These are phyloP conservation scores for Eupeodes latifasciatus DNA, from an alignment of 2,888 invertebrate species.

Conservation along the genomic window DNA sequence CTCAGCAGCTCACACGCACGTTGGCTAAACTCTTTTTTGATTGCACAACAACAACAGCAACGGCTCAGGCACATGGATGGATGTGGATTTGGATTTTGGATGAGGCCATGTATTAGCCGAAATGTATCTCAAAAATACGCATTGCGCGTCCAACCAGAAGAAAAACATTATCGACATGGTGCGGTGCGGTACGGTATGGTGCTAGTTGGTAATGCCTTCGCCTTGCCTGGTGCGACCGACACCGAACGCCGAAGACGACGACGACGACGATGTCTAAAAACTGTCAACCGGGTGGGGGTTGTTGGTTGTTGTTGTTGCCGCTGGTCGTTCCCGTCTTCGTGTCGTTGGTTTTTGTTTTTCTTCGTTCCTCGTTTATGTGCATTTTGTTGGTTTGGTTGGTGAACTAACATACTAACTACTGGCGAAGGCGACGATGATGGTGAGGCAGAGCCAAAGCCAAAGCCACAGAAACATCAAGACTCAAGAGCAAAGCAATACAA, in stretches of 20 bases:
- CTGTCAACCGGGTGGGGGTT: conserved; percentile 48
- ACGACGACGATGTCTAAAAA: neutral
- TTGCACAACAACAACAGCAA: conserved; percentile 30
- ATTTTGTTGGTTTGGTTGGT: conserved; percentile 44
- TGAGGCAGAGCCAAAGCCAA: neutral
- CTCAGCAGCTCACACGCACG: conserved; percentile 40
- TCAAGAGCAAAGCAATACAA: conserved; percentile 15
- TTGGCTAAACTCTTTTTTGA: conserved; percentile 34
- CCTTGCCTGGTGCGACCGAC: too few species aligned
- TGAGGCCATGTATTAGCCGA: conserved; percentile 26
- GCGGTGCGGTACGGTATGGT: neutral
- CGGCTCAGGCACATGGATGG: conserved; percentile 8
- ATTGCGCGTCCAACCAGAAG: conserved; percentile 41
- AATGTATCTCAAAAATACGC: conserved; percentile 41
- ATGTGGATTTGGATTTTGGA: neutral
- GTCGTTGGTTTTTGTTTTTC: neutral
- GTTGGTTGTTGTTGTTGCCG: conserved; percentile 29
- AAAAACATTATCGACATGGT: conserved; percentile 47
- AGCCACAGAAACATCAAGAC: conserved; percentile 13
- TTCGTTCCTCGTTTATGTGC: conserved; percentile 30
- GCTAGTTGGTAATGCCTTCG: too few species aligned
- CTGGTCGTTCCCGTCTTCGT: neutral
- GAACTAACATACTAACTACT: conserved; percentile 15
- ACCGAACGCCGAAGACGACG: neutral
- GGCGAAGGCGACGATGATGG: conserved; percentile 4